Evolutionary conservation across 2,113 vertebrate species (phyloP), one percentile per base, ranked within the genome.

Genomic region (Tragelaphus scriptus): DNA sequence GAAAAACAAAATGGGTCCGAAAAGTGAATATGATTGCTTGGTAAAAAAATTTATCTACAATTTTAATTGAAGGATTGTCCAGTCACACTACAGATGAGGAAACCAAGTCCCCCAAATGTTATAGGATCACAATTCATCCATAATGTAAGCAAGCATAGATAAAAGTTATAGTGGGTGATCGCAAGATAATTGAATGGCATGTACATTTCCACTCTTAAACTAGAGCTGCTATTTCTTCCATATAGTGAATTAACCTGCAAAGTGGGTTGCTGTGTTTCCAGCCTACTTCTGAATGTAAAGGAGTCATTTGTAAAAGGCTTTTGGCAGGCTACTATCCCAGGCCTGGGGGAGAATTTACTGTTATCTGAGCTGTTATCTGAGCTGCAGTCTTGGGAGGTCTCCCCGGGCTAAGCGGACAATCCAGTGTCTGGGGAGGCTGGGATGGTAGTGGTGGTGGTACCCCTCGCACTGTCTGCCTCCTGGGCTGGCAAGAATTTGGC

Each of bases 401-500:
- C 19, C 30, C 47, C 49, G 25, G 85, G 30, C 32, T 47, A 40
- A 44, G 47, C 9, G 30, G 23, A 79, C 10, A 53, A 47, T 89
- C 68, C 55, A 56, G 75, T 14, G n/a, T 81, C 77, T 56, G 51
- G 30, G 81, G 16, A 75, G 56, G 30, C 44, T 53, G 55, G 68
- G 44, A 68, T 84, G 68, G 88, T 9, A 15, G 82, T 25, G 9
- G 16, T 53, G 85, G 26, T 68, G 51, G 56, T 82, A 49, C 59
- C 6, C 3, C 36, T 90, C 3, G 16, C 14, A n/a, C 25, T 15
- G 21, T 36, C 40, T 94, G 77, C 80, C 61, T 85, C 49, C 75
- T 94, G n/a, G 84, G 51, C 71, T 91, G 92, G 92, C 92, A 91
- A 47, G 51, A 96, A 77, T 88, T 88, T 56, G 81, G 47, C 58